Evolutionary conservation across 1,140 invertebrate genomes (phyloP).

Genomic region (Papilio dardanus): DNA sequence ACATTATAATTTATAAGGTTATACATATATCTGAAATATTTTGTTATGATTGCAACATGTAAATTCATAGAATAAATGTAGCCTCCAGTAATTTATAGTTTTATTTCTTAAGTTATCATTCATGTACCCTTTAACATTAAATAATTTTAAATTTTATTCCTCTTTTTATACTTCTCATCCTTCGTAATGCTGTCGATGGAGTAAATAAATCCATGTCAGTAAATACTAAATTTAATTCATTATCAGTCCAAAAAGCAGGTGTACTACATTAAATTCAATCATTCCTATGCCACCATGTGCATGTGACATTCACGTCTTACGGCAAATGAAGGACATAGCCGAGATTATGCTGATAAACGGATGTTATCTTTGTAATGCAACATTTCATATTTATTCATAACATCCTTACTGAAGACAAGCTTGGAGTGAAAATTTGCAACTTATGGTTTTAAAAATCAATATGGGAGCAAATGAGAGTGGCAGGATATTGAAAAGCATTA

Average conservation of each 20-base stretch:
- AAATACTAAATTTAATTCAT: no score
- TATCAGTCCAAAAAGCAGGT: neutral
- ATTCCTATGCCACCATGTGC: no score
- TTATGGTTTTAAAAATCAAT: no score
- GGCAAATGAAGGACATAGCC: no score
- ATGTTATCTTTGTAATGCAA: neutral
- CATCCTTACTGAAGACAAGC: no score
- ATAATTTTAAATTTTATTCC: slow-evolving; percentile 18
- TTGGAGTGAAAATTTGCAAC: no score
- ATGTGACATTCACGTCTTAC: no score
- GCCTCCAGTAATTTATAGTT: slow-evolving; percentile 66
- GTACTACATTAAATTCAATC: no score
- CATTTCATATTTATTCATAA: no score
- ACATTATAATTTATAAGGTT: slow-evolving; percentile 82
- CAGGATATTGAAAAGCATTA: no score
- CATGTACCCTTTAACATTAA: slow-evolving; percentile 34
- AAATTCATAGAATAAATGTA: slow-evolving; percentile 82
- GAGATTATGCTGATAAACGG: neutral
- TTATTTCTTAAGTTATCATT: slow-evolving; percentile 33
- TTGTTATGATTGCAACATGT: slow-evolving; percentile 80
- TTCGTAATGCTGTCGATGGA: neutral
- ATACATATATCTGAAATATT: slow-evolving; percentile 81
- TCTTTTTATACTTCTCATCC: slow-evolving; percentile 43
- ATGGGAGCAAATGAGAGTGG: no score
- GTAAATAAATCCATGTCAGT: no score